Evolutionary conservation across 2,797 vertebrate genomes (phyloP), one percentile per base, ranked within the genome.

Genomic region (Anabas testudineus): DNA sequence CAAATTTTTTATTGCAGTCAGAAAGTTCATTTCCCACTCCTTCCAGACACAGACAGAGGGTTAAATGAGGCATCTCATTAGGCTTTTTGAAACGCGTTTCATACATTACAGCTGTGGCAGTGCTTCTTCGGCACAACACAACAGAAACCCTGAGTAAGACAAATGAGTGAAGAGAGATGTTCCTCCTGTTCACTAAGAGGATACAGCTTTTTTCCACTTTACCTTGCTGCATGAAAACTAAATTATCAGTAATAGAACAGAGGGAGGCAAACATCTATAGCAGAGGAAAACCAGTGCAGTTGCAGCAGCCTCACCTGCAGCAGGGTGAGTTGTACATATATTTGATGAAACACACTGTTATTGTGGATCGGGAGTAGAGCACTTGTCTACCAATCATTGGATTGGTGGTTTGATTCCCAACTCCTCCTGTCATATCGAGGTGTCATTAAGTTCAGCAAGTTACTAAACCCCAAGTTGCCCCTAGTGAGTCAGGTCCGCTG

Each of bases 51-150:
- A 55, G 55, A 57, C 42, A 53, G 18, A 22, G 18, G 70, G 59
- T 56, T 36, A 80, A 70, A 83, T 74, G 63, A 74, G 56, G 71
- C 53, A 64, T 62, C 75, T 83, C 75, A 74, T 83, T 81, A 83
- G 47, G 39, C 52, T 43, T 59, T 71, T 71, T 62, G 68, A 70
- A n/a, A 67, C 39, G 71, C 42, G 39, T 54, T 71, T 75, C 60
- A 57, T 72, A 75, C 49, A 48, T 70, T 67, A 52, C 53, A 63
- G 43, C 41, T 34, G 36, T 54, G 56, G 67, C 60, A 53, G 52
- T 2, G 14, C 9, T 36, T 48, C 9, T 36, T 78, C 36, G 16
- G 26, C 42, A 55, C 15, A 67, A 56, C 24, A 64, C 28, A 48
- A 56, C 24, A 64, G 16, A 48, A 75, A 45, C 8, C 8, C 28